Evolutionary conservation across 2,888 invertebrate genomes (phyloP), one percentile per base, ranked within the genome.

Genomic region (Zygothrica quintamaculata): DNA sequence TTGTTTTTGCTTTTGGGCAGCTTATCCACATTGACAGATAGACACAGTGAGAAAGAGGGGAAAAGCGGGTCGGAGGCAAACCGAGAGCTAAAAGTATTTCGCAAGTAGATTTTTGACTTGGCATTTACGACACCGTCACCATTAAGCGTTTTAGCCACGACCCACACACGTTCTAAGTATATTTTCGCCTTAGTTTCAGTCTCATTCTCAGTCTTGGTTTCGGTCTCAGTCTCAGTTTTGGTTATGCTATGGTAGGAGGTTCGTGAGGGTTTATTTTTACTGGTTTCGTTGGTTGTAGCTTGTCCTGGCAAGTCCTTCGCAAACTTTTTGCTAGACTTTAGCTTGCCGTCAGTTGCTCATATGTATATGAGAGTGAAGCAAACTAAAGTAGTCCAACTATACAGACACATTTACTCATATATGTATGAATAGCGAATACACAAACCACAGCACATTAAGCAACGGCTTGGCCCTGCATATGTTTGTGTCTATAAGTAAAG

Each of bases 91-190:
- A 82, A 85, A 76, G 77, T 84, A 80, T 86, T 74, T 69, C 68
- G 73, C 80, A 82, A 82, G 77, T 80, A 71, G 74, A 86, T 86
- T 84, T 86, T 82, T 79, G 80, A 84, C 86, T 84, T 79, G 72
- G 58, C 72, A 65, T 72, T 74, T 77, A 59, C 69, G 76, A 68
- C 58, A 62, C 57, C 47, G 58, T 34, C 59, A 47, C 56, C 77
- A 69, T 71, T 74, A 74, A 71, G 71, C 67, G 70, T 51, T 66
- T 65, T 52, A 59, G 66, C 61, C 43, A 59, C 39, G n/a, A n/a
- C n/a, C n/a, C n/a, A 57, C 60, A 68, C 75, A 65, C 65, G 44
- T 60, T 34, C 29, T n/a, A 11, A 22, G 33, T 33, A 0, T 12
- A 26, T 37, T 29, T 18, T 9, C 12, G 43, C 4, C 52, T 12